Evolutionary conservation across 1,140 invertebrate species (phyloP).

Genomic region (Zeugodacus cucurbitae): DNA sequence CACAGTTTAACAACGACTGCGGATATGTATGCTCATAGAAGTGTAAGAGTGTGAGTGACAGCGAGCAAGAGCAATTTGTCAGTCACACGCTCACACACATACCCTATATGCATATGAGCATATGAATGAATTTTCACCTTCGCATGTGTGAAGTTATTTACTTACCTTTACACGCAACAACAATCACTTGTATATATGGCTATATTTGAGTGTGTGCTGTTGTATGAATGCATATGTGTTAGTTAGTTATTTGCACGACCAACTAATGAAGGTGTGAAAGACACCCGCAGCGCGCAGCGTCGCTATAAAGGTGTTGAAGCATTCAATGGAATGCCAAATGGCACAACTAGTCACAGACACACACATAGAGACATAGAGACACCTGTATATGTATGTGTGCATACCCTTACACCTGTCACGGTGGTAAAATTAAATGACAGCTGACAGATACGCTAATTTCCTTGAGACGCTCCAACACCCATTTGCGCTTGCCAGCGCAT

Average conservation of each 20-base stretch:
- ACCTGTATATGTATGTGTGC: background rate
- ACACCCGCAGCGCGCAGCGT: background rate
- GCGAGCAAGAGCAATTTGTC: conserved; percentile 24
- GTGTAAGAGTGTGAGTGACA: background rate
- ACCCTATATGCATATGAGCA: background rate
- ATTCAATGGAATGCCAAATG: conserved; percentile 25
- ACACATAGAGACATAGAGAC: background rate
- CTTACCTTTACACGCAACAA: background rate
- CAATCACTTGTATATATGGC: background rate
- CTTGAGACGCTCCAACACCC: conserved; percentile 12
- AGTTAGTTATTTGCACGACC: conserved; percentile 3
- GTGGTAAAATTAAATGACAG: conserved; percentile 30
- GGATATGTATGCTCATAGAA: background rate
- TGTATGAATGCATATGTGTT: background rate
- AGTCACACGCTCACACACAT: background rate
- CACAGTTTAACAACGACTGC: background rate
- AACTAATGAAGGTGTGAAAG: conserved; percentile 35
- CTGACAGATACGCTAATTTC: conserved; percentile 39
- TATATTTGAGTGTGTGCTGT: background rate
- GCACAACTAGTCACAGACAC: background rate
- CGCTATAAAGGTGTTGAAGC: conserved; percentile 17
- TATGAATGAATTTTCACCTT: background rate
- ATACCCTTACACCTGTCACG: background rate
- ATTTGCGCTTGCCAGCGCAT: background rate
- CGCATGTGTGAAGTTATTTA: background rate